These are phyloP conservation scores for Nyctalus aviator DNA, from an alignment of 2,797 vertebrate species.

Conservation along the genomic window DNA sequence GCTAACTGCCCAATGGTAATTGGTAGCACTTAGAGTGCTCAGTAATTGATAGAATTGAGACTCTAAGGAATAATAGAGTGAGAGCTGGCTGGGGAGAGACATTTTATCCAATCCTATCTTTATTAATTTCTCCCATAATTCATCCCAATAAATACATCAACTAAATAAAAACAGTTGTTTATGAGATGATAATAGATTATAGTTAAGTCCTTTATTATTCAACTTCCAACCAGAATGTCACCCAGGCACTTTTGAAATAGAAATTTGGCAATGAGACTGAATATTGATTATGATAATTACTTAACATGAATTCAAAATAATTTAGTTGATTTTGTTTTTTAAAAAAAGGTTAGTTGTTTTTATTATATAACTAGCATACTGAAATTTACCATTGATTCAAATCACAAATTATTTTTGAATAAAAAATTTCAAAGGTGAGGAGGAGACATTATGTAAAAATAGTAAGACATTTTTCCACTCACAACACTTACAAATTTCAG, in stretches of 20 bases:
- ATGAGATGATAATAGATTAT: not conserved
- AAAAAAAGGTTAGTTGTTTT: not conserved
- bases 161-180: not conserved
- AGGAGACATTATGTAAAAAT: not conserved
- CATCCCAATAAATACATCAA: not conserved
- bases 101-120: not conserved
- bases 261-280: not conserved
- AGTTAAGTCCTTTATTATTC: not conserved
- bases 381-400: conserved; percentile 1
- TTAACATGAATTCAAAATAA: not conserved
- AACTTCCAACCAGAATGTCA: conserved; percentile 6
- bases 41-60: not conserved
- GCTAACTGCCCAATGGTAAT: not conserved
- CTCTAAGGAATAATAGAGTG: not conserved
- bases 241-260: not conserved
- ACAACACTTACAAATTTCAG: not conserved
- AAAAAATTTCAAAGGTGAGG: not conserved
- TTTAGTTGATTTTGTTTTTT: not conserved
- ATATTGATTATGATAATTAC: not conserved
- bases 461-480: not conserved
- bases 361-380: not conserved
- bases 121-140: conserved; percentile 6
- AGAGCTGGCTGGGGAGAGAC: not conserved
- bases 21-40: not conserved
- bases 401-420: conserved; percentile 31